These are phyloP conservation scores for Beris morrisii DNA, from an alignment of 2,888 invertebrate species.

Conservation along the genomic window DNA sequence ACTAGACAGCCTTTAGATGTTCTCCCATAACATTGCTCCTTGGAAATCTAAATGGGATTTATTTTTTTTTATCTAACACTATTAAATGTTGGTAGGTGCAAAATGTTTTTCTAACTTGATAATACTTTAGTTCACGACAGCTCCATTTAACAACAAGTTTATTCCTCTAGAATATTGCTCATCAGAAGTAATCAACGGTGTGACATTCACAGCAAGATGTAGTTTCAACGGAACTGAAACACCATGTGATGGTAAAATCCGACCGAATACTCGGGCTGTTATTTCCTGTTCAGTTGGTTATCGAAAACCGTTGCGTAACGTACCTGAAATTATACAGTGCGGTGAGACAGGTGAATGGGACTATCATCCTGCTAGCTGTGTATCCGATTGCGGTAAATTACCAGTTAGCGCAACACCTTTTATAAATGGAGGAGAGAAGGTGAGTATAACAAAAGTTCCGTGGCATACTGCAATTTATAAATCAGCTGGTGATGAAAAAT, in stretches of 20 bases:
- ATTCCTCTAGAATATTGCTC: conserved; percentile 9
- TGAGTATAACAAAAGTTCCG: conserved; percentile 42
- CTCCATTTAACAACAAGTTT: too few species aligned
- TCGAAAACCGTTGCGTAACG: conserved; percentile 10
- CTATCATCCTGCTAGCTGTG: conserved; percentile 42
- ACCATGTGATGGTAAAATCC: conserved; percentile 34
- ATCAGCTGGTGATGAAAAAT: background rate
- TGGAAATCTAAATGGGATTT: too few species aligned
- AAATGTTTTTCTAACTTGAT: too few species aligned
- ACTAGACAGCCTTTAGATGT: too few species aligned
- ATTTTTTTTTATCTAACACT: too few species aligned
- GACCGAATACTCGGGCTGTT: conserved; percentile 39
- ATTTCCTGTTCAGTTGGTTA: conserved; percentile 39
- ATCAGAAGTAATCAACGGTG: background rate
- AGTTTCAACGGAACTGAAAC: conserved; percentile 31
- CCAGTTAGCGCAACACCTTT: conserved; percentile 33
- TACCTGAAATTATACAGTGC: conserved; percentile 40
- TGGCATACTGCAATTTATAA: conserved; percentile 48
- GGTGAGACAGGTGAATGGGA: conserved; percentile 45
- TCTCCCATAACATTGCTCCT: too few species aligned
- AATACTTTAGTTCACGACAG: too few species aligned
- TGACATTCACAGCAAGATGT: conserved; percentile 34
- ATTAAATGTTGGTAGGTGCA: too few species aligned
- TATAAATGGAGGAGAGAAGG: conserved; percentile 32
- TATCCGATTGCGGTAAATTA: conserved; percentile 45